phyloP scores from a whole-genome alignment of 2,113 vertebrate species.

The Serilophus lunatus region DNA sequence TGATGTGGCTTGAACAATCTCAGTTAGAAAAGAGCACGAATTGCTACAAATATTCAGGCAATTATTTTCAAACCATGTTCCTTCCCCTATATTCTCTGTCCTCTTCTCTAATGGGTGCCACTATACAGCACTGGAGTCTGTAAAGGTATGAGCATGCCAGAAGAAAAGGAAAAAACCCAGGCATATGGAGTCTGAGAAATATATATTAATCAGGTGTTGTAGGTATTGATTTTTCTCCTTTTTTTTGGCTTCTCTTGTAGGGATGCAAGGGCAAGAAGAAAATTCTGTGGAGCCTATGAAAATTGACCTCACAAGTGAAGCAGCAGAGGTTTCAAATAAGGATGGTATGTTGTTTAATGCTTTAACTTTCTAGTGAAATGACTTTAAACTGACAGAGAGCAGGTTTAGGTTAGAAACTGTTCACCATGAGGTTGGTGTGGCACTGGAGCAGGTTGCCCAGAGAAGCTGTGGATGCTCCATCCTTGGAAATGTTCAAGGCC shows the following conservation, averaged over 20 bases:
- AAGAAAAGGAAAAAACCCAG: neutral
- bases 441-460: neutral
- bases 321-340: conserved; percentile 41
- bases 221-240: neutral
- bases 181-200: neutral
- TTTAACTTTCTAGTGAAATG: neutral
- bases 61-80: neutral
- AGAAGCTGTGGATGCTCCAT: neutral
- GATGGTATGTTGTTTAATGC: conserved; percentile 59
- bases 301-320: conserved; percentile 28
- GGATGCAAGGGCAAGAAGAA: conserved; percentile 25
- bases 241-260: conserved; percentile 11
- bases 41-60: neutral
- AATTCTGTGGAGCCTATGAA: conserved; percentile 15
- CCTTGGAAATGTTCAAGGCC: neutral
- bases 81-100: neutral
- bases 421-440: neutral
- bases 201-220: neutral
- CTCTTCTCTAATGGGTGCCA: neutral
- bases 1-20: neutral
- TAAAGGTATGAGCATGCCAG: neutral
- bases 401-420: neutral
- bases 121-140: neutral
- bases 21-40: neutral
- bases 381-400: neutral